Percentiles rank a stretch among this genome's conserved stretches.
Conservation (phyloP, 2,797 vertebrate species). For the Leuciscus waleckii region DNA sequence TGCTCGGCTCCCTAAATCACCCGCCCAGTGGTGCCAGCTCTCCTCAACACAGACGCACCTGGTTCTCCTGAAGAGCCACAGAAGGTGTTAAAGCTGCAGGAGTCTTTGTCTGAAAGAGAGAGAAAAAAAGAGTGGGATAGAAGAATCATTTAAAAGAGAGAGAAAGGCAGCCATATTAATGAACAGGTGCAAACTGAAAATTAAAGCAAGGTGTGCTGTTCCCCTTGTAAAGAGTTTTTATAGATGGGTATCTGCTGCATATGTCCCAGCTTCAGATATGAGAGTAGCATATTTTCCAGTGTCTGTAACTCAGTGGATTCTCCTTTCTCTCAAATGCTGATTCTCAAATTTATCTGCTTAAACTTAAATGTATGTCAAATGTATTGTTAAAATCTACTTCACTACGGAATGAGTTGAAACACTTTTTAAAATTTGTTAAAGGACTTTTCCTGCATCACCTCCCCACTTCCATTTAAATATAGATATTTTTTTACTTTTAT, state of each 20-base stretch:
- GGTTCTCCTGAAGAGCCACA: slow-evolving; percentile 66
- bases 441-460: background rate
- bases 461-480: too few species aligned
- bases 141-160: slow-evolving; percentile 38
- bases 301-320: slow-evolving; percentile 4
- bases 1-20: slow-evolving; percentile 43
- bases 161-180: slow-evolving; percentile 60
- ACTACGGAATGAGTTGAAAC: background rate
- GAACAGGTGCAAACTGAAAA: slow-evolving; percentile 77
- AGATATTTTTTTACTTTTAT: too few species aligned
- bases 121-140: slow-evolving; percentile 35
- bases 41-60: slow-evolving; percentile 61
- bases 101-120: slow-evolving; percentile 60
- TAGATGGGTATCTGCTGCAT: slow-evolving; percentile 68
- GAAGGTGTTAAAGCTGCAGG: slow-evolving; percentile 76
- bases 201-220: slow-evolving; percentile 66
- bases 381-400: background rate
- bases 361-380: background rate
- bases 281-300: slow-evolving; percentile 6
- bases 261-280: slow-evolving; percentile 38
- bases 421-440: slow-evolving; percentile 3
- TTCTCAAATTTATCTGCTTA: background rate
- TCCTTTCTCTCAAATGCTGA: background rate
- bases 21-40: slow-evolving; percentile 23
- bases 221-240: slow-evolving; percentile 68